Evolutionary conservation across 2,113 vertebrate genomes (phyloP).

Genomic region (Vulpes vulpes): DNA sequence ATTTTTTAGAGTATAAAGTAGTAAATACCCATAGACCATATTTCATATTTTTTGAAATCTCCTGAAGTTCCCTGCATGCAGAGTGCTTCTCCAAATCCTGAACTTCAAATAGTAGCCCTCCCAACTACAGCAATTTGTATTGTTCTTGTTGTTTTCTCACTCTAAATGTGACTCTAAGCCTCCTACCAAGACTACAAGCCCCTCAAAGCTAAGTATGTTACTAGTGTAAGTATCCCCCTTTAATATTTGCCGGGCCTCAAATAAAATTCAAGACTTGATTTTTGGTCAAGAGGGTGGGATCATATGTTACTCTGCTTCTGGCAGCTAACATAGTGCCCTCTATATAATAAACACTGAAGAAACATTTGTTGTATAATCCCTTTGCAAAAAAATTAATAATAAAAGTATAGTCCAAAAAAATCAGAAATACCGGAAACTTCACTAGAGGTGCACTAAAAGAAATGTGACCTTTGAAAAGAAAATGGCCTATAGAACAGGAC

Average conservation of each 20-base stretch:
- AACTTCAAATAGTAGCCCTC: not conserved
- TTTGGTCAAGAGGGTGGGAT: not conserved
- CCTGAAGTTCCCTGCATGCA: not conserved
- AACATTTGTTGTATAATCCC: not conserved
- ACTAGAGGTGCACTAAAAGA: not conserved
- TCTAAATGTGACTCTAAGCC: not conserved
- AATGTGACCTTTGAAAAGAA: not conserved
- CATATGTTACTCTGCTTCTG: not conserved
- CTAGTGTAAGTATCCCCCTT: not conserved
- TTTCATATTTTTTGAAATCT: not conserved
- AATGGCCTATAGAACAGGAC: not conserved
- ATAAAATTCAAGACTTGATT: not conserved
- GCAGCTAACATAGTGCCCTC: not conserved
- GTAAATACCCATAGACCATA: not conserved
- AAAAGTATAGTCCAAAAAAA: not conserved
- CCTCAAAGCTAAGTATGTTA: not conserved
- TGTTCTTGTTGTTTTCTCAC: not conserved
- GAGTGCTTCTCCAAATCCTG: not conserved
- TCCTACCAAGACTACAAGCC: not conserved
- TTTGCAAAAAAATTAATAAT: not conserved
- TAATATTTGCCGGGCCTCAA: not conserved
- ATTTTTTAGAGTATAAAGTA: not conserved
- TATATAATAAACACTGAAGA: not conserved
- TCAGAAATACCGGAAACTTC: not conserved
- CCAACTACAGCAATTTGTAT: too few species aligned